Percentiles rank a stretch among this genome's conserved stretches.
Conservation (phyloP, 2,888 invertebrate genomes). For the Pogonocherus hispidulus region DNA sequence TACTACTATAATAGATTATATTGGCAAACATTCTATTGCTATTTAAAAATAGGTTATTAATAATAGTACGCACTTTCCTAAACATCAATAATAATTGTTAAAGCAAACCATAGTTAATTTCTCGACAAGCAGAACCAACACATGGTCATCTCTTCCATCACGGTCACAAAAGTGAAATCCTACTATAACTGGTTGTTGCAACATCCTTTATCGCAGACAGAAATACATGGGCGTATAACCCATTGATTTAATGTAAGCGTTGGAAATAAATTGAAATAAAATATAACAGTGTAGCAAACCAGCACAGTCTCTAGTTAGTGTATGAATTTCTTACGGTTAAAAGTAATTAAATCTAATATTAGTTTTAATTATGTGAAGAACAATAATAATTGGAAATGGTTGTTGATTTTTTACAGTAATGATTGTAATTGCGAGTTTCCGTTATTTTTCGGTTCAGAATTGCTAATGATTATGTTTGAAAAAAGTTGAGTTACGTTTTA, state of each 20-base stretch:
- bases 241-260: slow-evolving; percentile 5
- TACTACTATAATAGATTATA: too few relatives aligned
- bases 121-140: slow-evolving; percentile 1
- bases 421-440: slow-evolving; percentile 20
- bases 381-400: neutral
- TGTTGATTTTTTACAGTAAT: slow-evolving; percentile 22
- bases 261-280: neutral
- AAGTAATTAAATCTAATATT: slow-evolving; percentile 1
- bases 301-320: neutral
- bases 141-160: slow-evolving; percentile 19
- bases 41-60: too few relatives aligned
- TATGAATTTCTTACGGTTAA: slow-evolving; percentile 2
- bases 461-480: slow-evolving; percentile 3
- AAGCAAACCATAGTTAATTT: too few relatives aligned
- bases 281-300: neutral
- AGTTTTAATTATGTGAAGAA: neutral
- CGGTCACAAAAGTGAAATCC: slow-evolving; percentile 30
- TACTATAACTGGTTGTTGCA: slow-evolving; percentile 15
- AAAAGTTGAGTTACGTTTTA: too few relatives aligned
- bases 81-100: too few relatives aligned
- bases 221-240: slow-evolving; percentile 14
- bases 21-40: too few relatives aligned
- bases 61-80: too few relatives aligned
- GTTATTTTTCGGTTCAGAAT: slow-evolving; percentile 22
- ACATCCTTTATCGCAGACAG: slow-evolving; percentile 27